Base-by-base conservation (phyloP, 2,113 vertebrate genomes). In the Bucco capensis region DNA sequence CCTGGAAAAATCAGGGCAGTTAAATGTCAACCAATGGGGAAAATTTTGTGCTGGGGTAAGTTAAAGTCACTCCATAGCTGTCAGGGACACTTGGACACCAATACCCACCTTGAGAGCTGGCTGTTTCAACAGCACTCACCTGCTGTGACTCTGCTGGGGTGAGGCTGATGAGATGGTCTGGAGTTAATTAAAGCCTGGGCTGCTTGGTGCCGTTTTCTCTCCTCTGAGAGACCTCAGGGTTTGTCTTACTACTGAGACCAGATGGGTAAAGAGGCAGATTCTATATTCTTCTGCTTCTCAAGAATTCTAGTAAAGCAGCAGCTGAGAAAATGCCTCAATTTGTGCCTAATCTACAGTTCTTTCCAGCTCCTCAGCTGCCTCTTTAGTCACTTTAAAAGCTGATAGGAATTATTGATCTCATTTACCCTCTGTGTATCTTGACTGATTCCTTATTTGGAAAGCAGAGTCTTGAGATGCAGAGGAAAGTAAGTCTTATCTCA, bases 11-110 rank as follows among this genome's bases (percentile, higher is more conserved):
- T 0, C 57, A 84, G 88, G 89, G 57, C 83, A 82, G 25, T 72
- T 92, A 93, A 95, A 95, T 86, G 71, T 86, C 93, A 94, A 46
- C 54, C 83, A 82, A 8, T 76, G 69, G 72, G 72, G 61, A 42
- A 50, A 37, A 58, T 7, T 27, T 79, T 89, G 70, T 57, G 33
- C 67, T 66, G 57, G 80, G 49, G 18, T 65, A 84, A 47, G 16
- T 64, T 77, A 61, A 72, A 47, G 57, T 21, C 67, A 31, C 22
- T 57, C 31, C 31, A 37, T 14, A 31, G 71, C 46, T 73, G 23
- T 61, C 23, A 37, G 67, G 46, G 74, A 5, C 9, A 1, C 37
- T 66, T 31, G 40, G 71, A 19, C 38, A 64, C 57, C 70, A 33
- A 8, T 46, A 61, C 65, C 14, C 40, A 65, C 51, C 40, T 54